Evolutionary conservation across 2,797 vertebrate genomes (phyloP), one percentile per base, ranked within the genome.

Genomic region (Poeciliopsis infans): DNA sequence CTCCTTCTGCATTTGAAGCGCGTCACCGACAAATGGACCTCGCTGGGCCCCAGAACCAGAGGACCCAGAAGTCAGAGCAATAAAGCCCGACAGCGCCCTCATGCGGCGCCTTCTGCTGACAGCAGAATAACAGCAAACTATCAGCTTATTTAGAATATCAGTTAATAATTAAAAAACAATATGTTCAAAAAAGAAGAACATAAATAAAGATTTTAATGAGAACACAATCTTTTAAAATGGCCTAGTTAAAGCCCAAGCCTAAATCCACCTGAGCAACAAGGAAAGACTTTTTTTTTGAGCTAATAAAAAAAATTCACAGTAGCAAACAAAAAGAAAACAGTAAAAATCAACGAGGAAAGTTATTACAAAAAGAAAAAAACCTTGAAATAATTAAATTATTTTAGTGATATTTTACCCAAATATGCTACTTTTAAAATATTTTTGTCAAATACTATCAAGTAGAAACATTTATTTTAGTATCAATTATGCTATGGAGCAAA

Each of bases 61-160:
- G 10, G 15, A 10, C 12, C 36, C 11, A 59, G 53, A 11, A 12
- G 39, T 8, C 31, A n/a, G 25, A 11, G 15, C 47, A 12, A 8
- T 11, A 18, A 0, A 59, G 2, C 16, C 1, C 47, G 80, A 59
- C 86, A 87, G 89, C 83, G 91, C 68, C 91, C n/a, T 76, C 88
- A 1, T 4, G 85, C 77, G 79, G 68, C 68, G 1, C 25, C n/a
- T 18, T 15, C 12, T n/a, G 31, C 20, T 18, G 3, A 20, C 36
- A 47, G 39, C 49, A 33, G 6, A 64, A 8, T 33, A 36, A 64
- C 4, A 53, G 16, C 6, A 33, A 33, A 33, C 31, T 28, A 59
- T 3, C 7, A 7, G 15, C 18, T 16, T 61, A 16, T 15, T 15
- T 57, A 28, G 11, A n/a, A 57, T n/a, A 12, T 13, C 55, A 28